These are phyloP conservation scores for Erynnis tages DNA, from an alignment of 2,888 invertebrate species.

Conservation along the genomic window DNA sequence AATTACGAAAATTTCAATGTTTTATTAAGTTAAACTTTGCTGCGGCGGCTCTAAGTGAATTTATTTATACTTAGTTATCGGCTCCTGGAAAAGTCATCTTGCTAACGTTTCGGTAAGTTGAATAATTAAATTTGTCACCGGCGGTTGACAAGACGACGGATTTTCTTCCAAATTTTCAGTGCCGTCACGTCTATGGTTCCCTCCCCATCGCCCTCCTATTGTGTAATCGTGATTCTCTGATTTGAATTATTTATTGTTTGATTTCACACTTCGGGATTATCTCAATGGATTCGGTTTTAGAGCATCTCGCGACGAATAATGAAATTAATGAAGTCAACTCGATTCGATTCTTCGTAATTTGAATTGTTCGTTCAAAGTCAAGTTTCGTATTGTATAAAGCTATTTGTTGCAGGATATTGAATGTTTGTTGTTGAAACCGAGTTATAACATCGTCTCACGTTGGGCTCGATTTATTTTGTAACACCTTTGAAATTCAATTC, in stretches of 20 bases:
- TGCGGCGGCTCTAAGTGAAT: constrained; percentile 78
- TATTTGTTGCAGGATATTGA: background rate
- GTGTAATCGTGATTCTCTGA: constrained; percentile 72
- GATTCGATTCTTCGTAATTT: constrained; percentile 20
- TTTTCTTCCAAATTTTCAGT: constrained; percentile 72
- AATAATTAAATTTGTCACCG: constrained; percentile 80
- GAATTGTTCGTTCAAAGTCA: constrained; percentile 21
- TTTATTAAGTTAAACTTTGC: constrained; percentile 80
- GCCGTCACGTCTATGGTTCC: constrained; percentile 67
- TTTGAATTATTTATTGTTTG: constrained; percentile 79
- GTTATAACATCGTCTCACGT: constrained; percentile 3
- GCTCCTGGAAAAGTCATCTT: constrained; percentile 76
- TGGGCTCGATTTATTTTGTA: constrained; percentile 30
- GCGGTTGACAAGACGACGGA: constrained; percentile 77
- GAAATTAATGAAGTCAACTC: constrained; percentile 22
- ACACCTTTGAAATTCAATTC: constrained; percentile 55
- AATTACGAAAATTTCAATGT: constrained; percentile 79
- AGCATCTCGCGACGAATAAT: constrained; percentile 29
- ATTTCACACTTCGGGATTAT: constrained; percentile 58
- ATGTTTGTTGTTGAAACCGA: background rate
- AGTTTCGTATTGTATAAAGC: constrained; percentile 5
- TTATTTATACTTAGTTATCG: constrained; percentile 81
- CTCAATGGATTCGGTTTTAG: constrained; percentile 31
- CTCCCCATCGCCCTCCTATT: constrained; percentile 50
- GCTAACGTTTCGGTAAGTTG: constrained; percentile 79